Evolutionary conservation across 2,888 invertebrate genomes (phyloP), one percentile per base, ranked within the genome.

Genomic region (Metalampra italica): DNA sequence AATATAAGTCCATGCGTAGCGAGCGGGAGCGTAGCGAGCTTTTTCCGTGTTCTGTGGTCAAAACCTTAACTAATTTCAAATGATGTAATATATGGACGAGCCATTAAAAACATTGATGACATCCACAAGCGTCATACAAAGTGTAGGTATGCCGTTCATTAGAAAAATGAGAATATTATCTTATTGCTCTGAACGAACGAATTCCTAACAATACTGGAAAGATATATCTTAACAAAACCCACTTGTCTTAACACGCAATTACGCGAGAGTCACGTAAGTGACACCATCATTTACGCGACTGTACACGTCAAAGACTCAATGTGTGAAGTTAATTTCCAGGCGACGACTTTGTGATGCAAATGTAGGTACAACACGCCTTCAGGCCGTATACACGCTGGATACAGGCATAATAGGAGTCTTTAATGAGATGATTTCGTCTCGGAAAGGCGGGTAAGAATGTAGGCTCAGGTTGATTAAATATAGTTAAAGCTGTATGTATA

Each of bases 301-400:
- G 56, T 50, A 51, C 13, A 45, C 55, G 48, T 54, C 55, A 57
- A 54, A 59, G 56, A 49, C 47, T 49, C 52, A 45, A 59, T 59
- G 66, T 62, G 63, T 67, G 67, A 60, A 67, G 71, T 75, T 76
- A 75, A 80, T 78, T 78, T 71, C 57, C 67, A 65, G 61, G 44
- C 60, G 60, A 44, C 60, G 59, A 68, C 81, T 83, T 79, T 82
- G 78, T 77, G 53, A 84, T 83, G 83, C 75, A 75, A 84, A 84
- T 78, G 57, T 36, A 38, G n/a, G n/a, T n/a, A n/a, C 1, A 13
- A 47, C 59, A 49, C 52, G 51, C 59, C 60, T 58, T 60, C 47
- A 45, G 46, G n/a, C 9, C 13, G 40, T n/a, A 40, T 22, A 43
- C 40, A 47, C 38, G 45, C 44, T 49, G 32, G 32, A 45, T 46